Base-by-base conservation (phyloP, 1,140 invertebrate genomes). In the Ostrea denselamellosa region DNA sequence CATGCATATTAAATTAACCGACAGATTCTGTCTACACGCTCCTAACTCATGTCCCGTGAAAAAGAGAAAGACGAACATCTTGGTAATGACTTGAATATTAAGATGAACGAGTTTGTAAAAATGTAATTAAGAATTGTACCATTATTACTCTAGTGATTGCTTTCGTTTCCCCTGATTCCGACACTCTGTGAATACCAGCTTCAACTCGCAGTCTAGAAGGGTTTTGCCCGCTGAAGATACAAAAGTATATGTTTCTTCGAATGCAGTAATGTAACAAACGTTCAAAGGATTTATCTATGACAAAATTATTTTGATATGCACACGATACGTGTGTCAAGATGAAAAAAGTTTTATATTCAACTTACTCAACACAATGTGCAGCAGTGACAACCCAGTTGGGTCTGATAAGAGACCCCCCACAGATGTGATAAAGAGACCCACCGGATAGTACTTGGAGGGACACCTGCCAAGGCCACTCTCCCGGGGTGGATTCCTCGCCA, bases 381-480 rank as follows among this genome's bases (percentile, higher is more conserved):
- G 90, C 90, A 5, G 90, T 90, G 3, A 88, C 19, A 0, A 89
- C 88, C 88, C 87, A 90, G 8, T 85, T 62, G 25, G 71, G 51
- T 19, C 62, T 81, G 19, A 90, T 85, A 14, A 90, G 58, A n/a
- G 83, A 77, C 12, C 85, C 90, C 22, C 90, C 90, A 87, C 90
- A 90, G 44, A 83, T 87, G 52, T 90, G 90, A 54, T 44, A 44
- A 1, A 44, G 34, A 44, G 34, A 14, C 52, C 58, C n/a, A n/a
- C n/a, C n/a, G n/a, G n/a, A 25, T 19, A 25, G 65, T 34, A 56
- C 77, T n/a, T 90, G 87, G 25, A 91, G 84, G 2, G 90, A 91
- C 28, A 88, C 88, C 53, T 90, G 88, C 90, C 90, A 90, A 0
- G 89, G 88, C 88, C 86, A 90, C 10, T 88, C 86, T 2, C 86